Evolutionary conservation across 2,113 vertebrate genomes (phyloP).

Genomic region (Oreamnos americanus): DNA sequence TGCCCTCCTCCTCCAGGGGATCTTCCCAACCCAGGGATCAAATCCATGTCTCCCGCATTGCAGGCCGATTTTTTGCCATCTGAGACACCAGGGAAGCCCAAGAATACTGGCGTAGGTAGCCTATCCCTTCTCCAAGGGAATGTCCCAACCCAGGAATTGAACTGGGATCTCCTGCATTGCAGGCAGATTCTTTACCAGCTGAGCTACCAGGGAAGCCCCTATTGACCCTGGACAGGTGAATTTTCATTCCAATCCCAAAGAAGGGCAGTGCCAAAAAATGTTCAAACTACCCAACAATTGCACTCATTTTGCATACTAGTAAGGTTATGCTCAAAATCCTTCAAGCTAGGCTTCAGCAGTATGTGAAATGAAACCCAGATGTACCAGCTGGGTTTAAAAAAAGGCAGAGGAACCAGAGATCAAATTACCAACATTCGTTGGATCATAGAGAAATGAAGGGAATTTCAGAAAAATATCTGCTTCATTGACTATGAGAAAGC

Average conservation of each 20-base stretch:
- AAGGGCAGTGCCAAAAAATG: neutral
- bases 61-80: neutral
- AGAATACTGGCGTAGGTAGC: neutral
- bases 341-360: neutral
- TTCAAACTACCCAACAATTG: neutral
- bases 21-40: neutral
- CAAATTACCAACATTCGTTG: neutral
- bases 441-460: neutral
- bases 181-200: neutral
- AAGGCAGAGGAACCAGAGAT: neutral
- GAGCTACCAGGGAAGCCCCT: neutral
- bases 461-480: neutral
- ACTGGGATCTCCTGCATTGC: neutral
- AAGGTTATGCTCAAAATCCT: neutral
- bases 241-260: neutral
- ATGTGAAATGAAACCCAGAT: neutral
- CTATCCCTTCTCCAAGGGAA: neutral
- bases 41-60: neutral
- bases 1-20: neutral
- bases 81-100: neutral
- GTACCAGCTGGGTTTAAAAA: neutral
- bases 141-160: neutral
- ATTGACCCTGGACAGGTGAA: neutral
- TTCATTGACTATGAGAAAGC: neutral
- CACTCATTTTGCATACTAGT: neutral